A percentile compares a stretch with the other conserved stretches of the same genome.
Evolutionary conservation across 2,888 invertebrate genomes (phyloP).

Genomic region (Stramonita haemastoma): DNA sequence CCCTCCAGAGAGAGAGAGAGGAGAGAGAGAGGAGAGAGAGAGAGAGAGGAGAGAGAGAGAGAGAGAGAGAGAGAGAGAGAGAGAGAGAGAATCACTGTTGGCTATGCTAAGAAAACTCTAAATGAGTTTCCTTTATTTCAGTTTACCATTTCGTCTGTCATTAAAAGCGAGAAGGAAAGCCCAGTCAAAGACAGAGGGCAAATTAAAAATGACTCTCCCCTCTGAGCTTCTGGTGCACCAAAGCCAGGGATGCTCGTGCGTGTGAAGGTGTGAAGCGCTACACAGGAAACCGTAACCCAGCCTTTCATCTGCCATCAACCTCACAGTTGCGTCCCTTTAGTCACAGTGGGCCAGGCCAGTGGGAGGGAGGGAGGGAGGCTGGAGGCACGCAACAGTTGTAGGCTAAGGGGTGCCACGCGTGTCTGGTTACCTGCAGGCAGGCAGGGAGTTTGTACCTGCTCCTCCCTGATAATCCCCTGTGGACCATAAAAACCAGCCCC

Average conservation of each 20-base stretch:
- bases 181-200: too few relatives aligned
- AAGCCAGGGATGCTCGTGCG: too few relatives aligned
- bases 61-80: background rate
- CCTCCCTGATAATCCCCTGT: background rate
- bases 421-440: background rate
- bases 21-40: background rate
- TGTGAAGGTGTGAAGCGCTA: too few relatives aligned
- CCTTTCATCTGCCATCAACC: background rate
- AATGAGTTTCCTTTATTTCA: too few relatives aligned
- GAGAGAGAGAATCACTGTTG: too few relatives aligned
- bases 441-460: background rate
- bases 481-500: background rate
- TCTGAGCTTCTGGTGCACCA: too few relatives aligned
- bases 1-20: background rate
- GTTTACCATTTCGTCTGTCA: too few relatives aligned
- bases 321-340: slow-evolving; percentile 1
- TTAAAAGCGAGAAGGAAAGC: too few relatives aligned
- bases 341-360: background rate
- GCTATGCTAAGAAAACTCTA: too few relatives aligned
- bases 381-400: background rate
- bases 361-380: background rate
- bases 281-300: too few relatives aligned
- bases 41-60: background rate
- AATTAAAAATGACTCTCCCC: too few relatives aligned
- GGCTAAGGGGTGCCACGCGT: background rate